Conservation (phyloP, 1,140 invertebrate species). For the Caenorhabditis latens region DNA sequence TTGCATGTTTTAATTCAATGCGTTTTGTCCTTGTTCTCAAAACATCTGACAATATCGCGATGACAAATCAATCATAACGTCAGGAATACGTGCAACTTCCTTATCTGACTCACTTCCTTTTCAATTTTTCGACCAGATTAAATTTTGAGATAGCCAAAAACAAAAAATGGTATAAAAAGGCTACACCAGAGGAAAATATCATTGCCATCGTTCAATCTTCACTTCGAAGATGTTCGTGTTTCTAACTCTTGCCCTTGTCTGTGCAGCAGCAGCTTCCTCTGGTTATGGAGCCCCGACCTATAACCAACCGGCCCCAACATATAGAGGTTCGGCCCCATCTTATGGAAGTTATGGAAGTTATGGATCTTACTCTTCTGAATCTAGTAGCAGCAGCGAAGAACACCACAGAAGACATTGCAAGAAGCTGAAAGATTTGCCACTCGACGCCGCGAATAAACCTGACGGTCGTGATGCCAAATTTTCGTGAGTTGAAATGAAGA, state of each 20-base stretch:
- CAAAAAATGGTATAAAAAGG: slow-evolving; percentile 2
- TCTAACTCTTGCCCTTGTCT: slow-evolving; percentile 15
- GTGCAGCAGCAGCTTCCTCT: neutral
- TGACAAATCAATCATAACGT: neutral
- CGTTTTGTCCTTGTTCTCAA: neutral
- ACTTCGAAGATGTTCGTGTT: neutral
- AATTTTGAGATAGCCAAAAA: neutral
- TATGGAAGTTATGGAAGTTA: neutral
- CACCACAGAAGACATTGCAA: neutral
- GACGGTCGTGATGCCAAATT: neutral
- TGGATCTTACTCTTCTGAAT: neutral
- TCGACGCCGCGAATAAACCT: neutral
- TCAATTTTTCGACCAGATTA: neutral
- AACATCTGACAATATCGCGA: neutral
- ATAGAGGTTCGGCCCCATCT: neutral
- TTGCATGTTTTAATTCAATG: neutral
- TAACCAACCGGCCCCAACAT: neutral
- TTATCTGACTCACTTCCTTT: neutral
- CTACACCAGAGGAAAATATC: neutral
- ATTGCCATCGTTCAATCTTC: neutral
- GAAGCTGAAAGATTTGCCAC: neutral
- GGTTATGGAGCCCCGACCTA: neutral
- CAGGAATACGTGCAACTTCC: neutral
- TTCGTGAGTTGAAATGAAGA: neutral
- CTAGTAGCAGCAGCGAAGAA: neutral